Percentiles rank a stretch among this genome's conserved stretches.
Evolutionary conservation across 1,140 invertebrate genomes (phyloP).

Genomic region (Nautilus pompilius): DNA sequence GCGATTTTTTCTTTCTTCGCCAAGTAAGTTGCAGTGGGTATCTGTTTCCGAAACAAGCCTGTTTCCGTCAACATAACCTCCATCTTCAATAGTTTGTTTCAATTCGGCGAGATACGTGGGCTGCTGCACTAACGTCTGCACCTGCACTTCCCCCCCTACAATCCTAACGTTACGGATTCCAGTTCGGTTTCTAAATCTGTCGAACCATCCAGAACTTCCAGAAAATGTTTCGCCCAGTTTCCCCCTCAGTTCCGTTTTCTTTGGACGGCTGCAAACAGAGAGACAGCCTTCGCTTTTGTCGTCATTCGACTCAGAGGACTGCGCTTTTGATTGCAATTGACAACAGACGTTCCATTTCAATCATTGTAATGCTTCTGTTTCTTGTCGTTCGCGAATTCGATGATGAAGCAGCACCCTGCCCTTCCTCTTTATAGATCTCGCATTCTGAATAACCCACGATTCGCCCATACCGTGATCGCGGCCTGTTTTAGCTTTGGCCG

Average conservation of each 20-base stretch:
- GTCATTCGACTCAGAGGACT: neutral
- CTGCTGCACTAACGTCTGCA: neutral
- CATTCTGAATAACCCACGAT: neutral
- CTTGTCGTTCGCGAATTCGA: neutral
- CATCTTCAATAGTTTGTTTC: neutral
- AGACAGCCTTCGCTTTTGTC: neutral
- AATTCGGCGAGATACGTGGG: neutral
- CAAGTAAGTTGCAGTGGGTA: too few relatives aligned
- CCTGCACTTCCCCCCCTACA: neutral
- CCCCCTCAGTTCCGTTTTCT: neutral
- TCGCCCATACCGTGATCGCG: neutral
- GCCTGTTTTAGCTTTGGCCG: neutral
- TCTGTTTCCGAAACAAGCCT: too few relatives aligned
- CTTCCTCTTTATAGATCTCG: neutral
- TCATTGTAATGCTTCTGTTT: neutral
- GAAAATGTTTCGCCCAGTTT: neutral
- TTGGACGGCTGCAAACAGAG: neutral
- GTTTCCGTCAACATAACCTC: neutral
- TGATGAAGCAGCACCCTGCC: neutral
- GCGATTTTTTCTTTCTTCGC: too few relatives aligned
- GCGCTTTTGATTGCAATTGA: neutral
- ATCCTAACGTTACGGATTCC: neutral
- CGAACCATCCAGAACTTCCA: neutral
- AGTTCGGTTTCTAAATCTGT: neutral
- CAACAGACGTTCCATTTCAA: neutral